A percentile compares a stretch with the other conserved stretches of the same genome.
Conservation (phyloP, 2,113 vertebrate genomes). For the Pollachius pollachius region DNA sequence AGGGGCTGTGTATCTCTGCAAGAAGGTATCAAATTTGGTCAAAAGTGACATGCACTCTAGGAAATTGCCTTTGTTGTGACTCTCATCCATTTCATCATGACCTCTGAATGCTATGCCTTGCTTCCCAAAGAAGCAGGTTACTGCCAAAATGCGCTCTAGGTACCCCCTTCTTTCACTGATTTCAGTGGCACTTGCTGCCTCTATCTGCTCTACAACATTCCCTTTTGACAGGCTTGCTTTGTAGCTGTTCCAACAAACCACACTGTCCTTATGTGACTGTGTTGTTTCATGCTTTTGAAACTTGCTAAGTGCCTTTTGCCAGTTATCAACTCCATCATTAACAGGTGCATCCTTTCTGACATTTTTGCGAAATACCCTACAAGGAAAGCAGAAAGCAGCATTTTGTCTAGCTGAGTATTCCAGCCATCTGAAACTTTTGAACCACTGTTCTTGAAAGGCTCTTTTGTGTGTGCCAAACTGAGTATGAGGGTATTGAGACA, state of each 20-base stretch:
- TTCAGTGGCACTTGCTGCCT: constrained; percentile 11
- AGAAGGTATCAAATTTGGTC: neutral
- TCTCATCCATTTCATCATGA: constrained; percentile 24
- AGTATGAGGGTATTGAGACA: constrained; percentile 27
- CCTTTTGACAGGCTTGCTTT: constrained; percentile 23
- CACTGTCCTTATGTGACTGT: constrained; percentile 22
- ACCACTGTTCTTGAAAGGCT: constrained; percentile 22
- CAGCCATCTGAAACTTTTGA: too few species aligned
- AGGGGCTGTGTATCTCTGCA: constrained; percentile 23
- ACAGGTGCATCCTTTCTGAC: constrained; percentile 4
- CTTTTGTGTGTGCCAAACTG: constrained; percentile 23
- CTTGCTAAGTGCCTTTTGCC: constrained; percentile 23
- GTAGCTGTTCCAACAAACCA: constrained; percentile 23
- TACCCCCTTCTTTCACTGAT: constrained; percentile 27
- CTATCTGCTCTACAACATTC: neutral
- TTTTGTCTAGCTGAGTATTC: too few species aligned
- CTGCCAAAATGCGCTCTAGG: constrained; percentile 15
- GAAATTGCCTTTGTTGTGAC: constrained; percentile 19
- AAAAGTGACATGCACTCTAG: constrained; percentile 1
- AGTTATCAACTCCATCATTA: constrained; percentile 23
- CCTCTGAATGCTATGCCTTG: constrained; percentile 22
- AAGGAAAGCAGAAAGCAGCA: too few species aligned
- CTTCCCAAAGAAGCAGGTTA: constrained; percentile 23
- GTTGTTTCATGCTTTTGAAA: constrained; percentile 4
- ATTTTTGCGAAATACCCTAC: too few species aligned